Conservation (phyloP, 2,888 invertebrate genomes). For the Emmelina monodactyla region DNA sequence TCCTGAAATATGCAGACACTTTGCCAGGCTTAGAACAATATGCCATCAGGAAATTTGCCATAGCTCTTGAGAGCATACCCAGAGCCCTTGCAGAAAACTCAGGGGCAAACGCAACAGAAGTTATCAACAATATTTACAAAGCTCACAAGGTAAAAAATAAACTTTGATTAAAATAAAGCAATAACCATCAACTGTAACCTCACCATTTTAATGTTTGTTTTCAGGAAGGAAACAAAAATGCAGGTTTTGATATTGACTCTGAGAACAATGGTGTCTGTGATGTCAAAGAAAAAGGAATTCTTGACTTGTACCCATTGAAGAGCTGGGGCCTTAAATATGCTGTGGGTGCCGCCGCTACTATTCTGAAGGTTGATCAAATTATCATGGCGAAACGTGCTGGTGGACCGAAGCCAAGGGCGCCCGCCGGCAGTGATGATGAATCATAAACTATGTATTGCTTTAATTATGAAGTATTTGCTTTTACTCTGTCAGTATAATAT, state of each 20-base stretch:
- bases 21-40: constrained; percentile 96
- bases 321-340: constrained; percentile 97
- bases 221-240: constrained; percentile 77
- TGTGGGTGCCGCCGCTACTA: constrained; percentile 89
- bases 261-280: constrained; percentile 77
- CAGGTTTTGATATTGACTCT: constrained; percentile 89
- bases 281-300: constrained; percentile 77
- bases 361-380: constrained; percentile 95
- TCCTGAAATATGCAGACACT: constrained; percentile 88
- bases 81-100: constrained; percentile 94
- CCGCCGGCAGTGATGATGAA: constrained; percentile 77
- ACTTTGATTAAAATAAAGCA: too few relatives aligned
- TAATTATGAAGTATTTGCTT: too few relatives aligned
- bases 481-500: too few relatives aligned
- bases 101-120: constrained; percentile 87
- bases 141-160: constrained; percentile 86
- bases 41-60: constrained; percentile 91
- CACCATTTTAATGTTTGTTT: constrained; percentile 15
- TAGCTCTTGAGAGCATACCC: constrained; percentile 89
- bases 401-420: constrained; percentile 85
- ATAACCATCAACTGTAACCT: background rate
- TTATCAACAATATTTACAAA: constrained; percentile 88
- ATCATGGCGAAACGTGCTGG: constrained; percentile 98
- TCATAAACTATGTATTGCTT: too few relatives aligned
- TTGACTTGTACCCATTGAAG: constrained; percentile 86